Conservation (phyloP, 2,113 vertebrate genomes). For the Misgurnus anguillicaudatus region DNA sequence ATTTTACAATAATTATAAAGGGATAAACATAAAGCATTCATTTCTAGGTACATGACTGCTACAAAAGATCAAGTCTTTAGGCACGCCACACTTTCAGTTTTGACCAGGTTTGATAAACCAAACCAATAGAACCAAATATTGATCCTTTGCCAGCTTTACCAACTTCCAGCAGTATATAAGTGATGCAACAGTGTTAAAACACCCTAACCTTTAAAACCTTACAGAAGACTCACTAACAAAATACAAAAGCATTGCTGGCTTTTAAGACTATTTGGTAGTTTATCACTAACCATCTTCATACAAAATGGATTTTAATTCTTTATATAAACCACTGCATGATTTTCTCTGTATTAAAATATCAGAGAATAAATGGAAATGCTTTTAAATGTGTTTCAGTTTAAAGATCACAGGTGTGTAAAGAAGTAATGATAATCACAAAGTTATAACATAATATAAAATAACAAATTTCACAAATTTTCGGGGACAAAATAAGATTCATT, state of each 20-base stretch:
- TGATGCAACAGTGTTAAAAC: neutral
- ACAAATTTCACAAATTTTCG: neutral
- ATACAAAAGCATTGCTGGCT: neutral
- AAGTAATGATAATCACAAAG: neutral
- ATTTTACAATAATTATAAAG: neutral
- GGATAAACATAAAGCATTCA: neutral
- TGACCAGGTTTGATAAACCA: neutral
- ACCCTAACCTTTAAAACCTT: neutral
- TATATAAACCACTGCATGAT: neutral
- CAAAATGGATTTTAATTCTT: neutral
- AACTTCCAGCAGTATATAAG: too few species aligned
- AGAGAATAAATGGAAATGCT: neutral
- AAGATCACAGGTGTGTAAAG: neutral
- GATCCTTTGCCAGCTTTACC: neutral
- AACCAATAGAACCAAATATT: neutral
- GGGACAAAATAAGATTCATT: neutral
- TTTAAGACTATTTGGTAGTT: neutral
- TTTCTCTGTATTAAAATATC: neutral
- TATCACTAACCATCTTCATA: neutral
- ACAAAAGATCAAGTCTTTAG: too few species aligned
- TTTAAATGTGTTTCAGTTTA: neutral
- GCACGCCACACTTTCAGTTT: neutral
- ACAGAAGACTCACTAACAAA: neutral
- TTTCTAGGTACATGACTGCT: neutral
- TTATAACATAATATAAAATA: neutral